Base-by-base conservation (phyloP, 2,797 vertebrate species). In the Urocyon cinereoargenteus region DNA sequence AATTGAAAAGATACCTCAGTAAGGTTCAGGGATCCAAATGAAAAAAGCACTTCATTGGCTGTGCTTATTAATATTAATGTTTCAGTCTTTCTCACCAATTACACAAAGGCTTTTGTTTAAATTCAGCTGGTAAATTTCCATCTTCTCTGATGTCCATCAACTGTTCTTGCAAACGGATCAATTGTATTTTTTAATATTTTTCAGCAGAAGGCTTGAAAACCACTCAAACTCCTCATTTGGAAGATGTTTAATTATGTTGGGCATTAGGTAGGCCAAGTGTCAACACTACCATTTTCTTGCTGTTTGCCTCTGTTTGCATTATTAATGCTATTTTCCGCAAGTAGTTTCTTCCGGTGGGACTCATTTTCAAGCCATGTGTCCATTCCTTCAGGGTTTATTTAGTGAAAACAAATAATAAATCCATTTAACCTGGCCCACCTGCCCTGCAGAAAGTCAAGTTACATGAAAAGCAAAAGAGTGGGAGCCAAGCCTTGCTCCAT, bases 371-470 rank as follows among this genome's bases (percentile, higher is more conserved):
- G 73, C 18, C 82, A 75, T 6, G 28, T 49, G 31, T 49, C 28
- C 64, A 36, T 86, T 64, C 49, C 51, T 66, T 90, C 85, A 73
- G 45, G 49, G 24, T 72, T 90, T 66, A 90, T 40, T 86, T 81
- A 73, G 51, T 82, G 34, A 81, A 73, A 81, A 90, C 82, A 90
- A 90, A 90, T 34, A 36, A 73, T 28, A 72, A 75, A 66, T 73
- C 64, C 82, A 82, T n/a, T 79, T 51, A 86, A 73, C 24, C 34
- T 72, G 55, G 49, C 31, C 57, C 36, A 21, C 1, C 1, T 2
- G 21, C 49, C 6, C 90, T 18, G 8, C 53, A 78, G 86, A 85
- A 70, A 16, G 62, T 34, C 81, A 62, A 18, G n/a, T 22, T n/a
- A 59, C 18, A 45, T 6, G 55, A 34, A 53, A 84, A 72, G 86